A percentile compares a stretch with the other conserved stretches of the same genome.
These are phyloP conservation scores for Aviceda subcristata DNA, from an alignment of 2,113 vertebrate genomes.

Conservation along the genomic window DNA sequence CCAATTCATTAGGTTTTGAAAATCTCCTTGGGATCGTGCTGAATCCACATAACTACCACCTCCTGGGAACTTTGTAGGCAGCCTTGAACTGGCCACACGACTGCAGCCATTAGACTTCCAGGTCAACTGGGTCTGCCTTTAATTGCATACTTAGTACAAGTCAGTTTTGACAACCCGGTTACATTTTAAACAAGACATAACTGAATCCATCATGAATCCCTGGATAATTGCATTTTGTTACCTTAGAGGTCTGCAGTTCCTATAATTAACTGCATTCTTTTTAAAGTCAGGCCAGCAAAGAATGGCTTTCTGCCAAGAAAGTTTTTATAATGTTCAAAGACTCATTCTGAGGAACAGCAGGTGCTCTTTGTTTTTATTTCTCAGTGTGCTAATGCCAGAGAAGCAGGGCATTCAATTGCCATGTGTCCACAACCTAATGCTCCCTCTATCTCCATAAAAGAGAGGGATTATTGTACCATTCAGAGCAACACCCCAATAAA, in stretches of 20 bases:
- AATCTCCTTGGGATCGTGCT: neutral
- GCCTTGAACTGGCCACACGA: neutral
- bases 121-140: neutral
- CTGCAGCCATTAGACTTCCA: neutral
- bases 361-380: constrained; percentile 60
- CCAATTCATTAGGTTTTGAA: neutral
- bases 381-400: constrained; percentile 28
- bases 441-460: constrained; percentile 31
- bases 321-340: constrained; percentile 53
- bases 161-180: constrained; percentile 7
- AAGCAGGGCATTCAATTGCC: constrained; percentile 55
- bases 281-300: constrained; percentile 24
- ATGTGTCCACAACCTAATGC: constrained; percentile 50
- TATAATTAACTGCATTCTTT: constrained; percentile 45
- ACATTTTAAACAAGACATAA: constrained; percentile 34
- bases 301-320: constrained; percentile 37
- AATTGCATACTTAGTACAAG: neutral
- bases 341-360: constrained; percentile 47
- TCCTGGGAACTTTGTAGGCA: neutral
- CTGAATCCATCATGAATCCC: neutral
- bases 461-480: neutral
- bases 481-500: neutral
- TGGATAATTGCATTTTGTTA: constrained; percentile 37
- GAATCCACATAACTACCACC: neutral
- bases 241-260: neutral